phyloP scores from a whole-genome alignment of 2,797 vertebrate species.

The Potorous gilbertii region DNA sequence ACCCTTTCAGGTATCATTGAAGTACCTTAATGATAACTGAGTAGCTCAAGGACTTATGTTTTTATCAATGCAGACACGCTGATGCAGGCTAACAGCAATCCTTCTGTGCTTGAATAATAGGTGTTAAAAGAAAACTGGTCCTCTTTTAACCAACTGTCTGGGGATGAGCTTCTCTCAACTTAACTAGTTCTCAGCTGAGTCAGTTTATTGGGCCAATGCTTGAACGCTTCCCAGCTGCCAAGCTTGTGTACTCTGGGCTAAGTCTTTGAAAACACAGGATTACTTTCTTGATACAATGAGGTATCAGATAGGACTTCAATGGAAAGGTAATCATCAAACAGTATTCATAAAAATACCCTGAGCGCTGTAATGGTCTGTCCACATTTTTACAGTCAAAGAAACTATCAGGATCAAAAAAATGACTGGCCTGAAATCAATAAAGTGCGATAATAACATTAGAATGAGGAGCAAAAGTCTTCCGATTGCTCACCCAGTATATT shows the following conservation, averaged over 20 bases:
- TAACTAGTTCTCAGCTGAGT: not conserved
- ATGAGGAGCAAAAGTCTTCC: not conserved
- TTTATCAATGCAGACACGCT: not conserved
- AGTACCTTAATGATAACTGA: not conserved
- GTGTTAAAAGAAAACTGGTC: not conserved
- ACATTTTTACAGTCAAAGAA: not conserved
- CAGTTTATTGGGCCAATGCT: not conserved
- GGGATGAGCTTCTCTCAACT: not conserved
- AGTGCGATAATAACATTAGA: not conserved
- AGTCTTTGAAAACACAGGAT: not conserved
- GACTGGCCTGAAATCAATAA: not conserved
- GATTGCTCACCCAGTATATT: not conserved
- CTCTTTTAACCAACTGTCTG: not conserved
- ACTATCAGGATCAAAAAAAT: not conserved
- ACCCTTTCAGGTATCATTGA: not conserved
- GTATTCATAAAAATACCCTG: not conserved
- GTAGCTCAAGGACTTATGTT: not conserved
- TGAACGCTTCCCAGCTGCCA: not conserved
- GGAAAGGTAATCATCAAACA: not conserved
- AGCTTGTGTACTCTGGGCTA: not conserved
- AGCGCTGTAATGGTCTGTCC: not conserved
- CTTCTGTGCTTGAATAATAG: not conserved
- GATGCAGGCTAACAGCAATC: not conserved
- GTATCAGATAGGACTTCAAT: not conserved
- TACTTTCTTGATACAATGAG: not conserved